Evolutionary conservation across 2,797 vertebrate genomes (phyloP).

Genomic region (Tamandua tetradactyla): DNA sequence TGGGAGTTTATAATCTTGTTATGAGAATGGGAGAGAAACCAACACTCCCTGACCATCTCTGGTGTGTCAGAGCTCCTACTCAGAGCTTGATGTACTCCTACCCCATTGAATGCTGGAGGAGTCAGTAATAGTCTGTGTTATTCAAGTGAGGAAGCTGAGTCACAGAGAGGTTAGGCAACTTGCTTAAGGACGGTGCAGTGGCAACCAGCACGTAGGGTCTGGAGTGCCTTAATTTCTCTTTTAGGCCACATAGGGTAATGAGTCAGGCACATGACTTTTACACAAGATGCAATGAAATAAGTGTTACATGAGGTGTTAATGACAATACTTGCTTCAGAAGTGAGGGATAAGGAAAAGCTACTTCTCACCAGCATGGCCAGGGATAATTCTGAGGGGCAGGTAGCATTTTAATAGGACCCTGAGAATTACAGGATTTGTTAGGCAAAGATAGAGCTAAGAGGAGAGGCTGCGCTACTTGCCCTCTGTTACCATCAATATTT

Average conservation of each 20-base stretch:
- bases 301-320: neutral
- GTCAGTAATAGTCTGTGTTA: neutral
- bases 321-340: neutral
- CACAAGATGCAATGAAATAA: neutral
- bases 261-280: neutral
- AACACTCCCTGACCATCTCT: neutral
- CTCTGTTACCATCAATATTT: neutral
- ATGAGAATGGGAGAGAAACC: constrained; percentile 12
- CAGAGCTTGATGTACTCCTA: neutral
- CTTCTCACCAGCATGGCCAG: neutral
- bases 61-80: neutral
- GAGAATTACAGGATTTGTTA: neutral
- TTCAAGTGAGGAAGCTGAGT: constrained; percentile 11
- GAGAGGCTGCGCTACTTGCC: neutral
- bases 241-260: neutral
- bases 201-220: neutral
- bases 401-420: neutral
- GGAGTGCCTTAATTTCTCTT: neutral
- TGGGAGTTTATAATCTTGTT: constrained; percentile 53
- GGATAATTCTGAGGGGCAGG: neutral
- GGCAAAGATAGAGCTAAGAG: neutral
- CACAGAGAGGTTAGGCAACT: neutral
- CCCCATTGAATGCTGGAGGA: neutral
- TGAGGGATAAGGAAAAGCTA: neutral
- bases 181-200: neutral